These are phyloP conservation scores for Bilobella aurantiaca DNA, from an alignment of 1,140 invertebrate species.

Conservation along the genomic window DNA sequence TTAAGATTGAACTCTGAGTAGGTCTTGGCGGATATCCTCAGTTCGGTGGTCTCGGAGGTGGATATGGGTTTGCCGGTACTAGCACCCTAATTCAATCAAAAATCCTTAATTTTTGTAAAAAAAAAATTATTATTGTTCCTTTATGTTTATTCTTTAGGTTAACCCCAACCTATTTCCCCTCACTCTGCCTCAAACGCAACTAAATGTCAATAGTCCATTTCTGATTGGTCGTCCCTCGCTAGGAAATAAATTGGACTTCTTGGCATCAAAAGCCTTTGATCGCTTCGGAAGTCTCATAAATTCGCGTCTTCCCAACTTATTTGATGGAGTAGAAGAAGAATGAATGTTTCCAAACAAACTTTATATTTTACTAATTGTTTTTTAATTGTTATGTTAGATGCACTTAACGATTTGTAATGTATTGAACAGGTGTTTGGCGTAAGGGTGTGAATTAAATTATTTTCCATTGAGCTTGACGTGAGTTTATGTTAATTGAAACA, in stretches of 20 bases:
- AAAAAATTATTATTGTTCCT: neutral
- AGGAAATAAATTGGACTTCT: neutral
- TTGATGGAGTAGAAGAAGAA: neutral
- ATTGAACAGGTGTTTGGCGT: too few species aligned
- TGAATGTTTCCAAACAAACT: too few species aligned
- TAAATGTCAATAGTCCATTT: neutral
- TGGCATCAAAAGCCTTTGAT: neutral
- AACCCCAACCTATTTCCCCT: neutral
- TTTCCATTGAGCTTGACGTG: too few species aligned
- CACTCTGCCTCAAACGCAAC: neutral
- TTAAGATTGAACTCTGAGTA: too few species aligned
- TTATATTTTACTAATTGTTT: too few species aligned
- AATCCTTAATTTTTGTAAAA: neutral
- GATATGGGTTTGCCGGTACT: slow-evolving; percentile 5
- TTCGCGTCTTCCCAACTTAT: neutral
- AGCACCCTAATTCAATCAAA: neutral
- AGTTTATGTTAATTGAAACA: too few species aligned
- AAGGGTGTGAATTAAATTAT: too few species aligned
- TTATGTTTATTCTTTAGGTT: neutral
- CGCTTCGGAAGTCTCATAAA: neutral
- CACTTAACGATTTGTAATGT: too few species aligned
- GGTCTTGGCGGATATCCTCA: neutral
- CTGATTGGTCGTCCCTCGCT: neutral
- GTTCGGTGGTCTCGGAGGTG: slow-evolving; percentile 1
- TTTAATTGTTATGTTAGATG: too few species aligned